These are phyloP conservation scores for Lasioglossum lativentre DNA, from an alignment of 2,888 invertebrate genomes.

Conservation along the genomic window DNA sequence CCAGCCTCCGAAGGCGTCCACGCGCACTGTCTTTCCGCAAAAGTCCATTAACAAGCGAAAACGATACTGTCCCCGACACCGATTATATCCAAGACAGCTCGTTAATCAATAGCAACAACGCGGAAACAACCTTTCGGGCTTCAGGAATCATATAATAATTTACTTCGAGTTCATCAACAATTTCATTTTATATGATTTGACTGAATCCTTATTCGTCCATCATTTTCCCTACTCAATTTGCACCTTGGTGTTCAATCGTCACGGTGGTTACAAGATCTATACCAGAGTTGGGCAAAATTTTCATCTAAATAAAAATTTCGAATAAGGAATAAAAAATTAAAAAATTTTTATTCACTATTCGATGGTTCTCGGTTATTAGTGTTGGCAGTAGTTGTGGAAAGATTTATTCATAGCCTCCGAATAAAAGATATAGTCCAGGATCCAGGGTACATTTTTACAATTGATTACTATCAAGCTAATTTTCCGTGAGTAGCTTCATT, in stretches of 20 bases:
- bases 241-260: too few species aligned
- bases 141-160: not conserved
- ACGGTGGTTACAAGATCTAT: not conserved
- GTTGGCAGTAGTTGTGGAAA: too few species aligned
- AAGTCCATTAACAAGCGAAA: not conserved
- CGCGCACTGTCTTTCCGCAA: slow-evolving; percentile 7
- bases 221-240: not conserved
- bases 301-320: too few species aligned
- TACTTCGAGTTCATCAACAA: not conserved
- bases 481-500: too few species aligned
- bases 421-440: too few species aligned
- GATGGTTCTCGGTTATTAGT: too few species aligned
- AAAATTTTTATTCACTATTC: too few species aligned
- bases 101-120: not conserved
- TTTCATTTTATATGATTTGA: not conserved
- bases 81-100: not conserved
- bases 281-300: too few species aligned
- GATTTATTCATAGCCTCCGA: too few species aligned
- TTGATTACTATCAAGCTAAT: too few species aligned
- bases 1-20: slow-evolving; percentile 45
- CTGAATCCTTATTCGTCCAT: not conserved
- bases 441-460: too few species aligned
- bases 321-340: too few species aligned
- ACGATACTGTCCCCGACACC: not conserved
- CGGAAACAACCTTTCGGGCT: not conserved